phyloP scores from a whole-genome alignment of 2,797 vertebrate genomes.

The Pipistrellus nathusii region DNA sequence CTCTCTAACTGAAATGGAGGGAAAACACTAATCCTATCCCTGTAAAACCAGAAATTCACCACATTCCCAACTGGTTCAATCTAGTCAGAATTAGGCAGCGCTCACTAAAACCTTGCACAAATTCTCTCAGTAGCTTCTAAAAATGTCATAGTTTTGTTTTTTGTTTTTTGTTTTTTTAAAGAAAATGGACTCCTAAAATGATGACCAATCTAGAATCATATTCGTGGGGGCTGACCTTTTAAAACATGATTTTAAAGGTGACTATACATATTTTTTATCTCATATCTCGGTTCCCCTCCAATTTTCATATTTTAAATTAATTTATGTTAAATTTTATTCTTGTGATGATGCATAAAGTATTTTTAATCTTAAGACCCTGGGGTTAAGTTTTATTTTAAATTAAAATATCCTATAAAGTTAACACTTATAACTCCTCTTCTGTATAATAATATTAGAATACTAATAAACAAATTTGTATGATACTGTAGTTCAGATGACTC shows the following conservation, averaged over 20 bases:
- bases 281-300: background rate
- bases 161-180: background rate
- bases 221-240: background rate
- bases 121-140: background rate
- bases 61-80: background rate
- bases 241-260: constrained; percentile 13
- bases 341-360: background rate
- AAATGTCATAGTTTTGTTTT: background rate
- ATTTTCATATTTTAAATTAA: constrained; percentile 3
- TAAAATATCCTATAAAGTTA: background rate
- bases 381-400: background rate
- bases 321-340: constrained; percentile 31
- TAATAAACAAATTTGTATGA: background rate
- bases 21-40: too few relatives aligned
- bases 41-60: background rate
- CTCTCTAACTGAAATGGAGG: background rate
- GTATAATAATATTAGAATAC: background rate
- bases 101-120: background rate
- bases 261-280: background rate
- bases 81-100: background rate
- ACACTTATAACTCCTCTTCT: background rate
- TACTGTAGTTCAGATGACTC: background rate
- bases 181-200: background rate
- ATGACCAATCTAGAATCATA: background rate
- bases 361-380: background rate